Evolutionary conservation across 2,797 vertebrate genomes (phyloP), one percentile per base, ranked within the genome.

Genomic region (Xiphorhynchus erythropygius): DNA sequence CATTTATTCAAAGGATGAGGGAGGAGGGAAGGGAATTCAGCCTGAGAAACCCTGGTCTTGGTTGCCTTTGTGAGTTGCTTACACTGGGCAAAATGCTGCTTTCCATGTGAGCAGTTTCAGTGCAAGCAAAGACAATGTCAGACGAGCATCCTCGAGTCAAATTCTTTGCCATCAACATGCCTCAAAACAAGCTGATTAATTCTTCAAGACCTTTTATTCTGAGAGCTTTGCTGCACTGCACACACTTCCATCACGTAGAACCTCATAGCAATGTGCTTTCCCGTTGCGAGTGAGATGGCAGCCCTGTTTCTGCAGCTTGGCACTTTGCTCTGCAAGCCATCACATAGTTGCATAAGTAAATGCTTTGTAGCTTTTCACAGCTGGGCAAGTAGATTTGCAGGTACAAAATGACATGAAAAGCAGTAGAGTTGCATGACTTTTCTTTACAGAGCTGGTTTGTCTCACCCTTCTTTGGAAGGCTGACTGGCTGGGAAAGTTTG

Each of bases 1-100:
- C 70, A 91, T 96, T 96, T 95, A 95, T 92, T 95, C 91, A 95
- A 75, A 86, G 76, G 55, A 92, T 60, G 42, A 21, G 8, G 8
- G 7, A 89, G 49, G 18, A 65, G 6, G 30, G 6, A 84, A 83
- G 52, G 67, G 57, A 94, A 93, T 70, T 93, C 88, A 60, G 35
- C 21, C 86, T 67, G 50, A 82, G 71, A 93, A 28, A 90, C 15
- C 41, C 57, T 35, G 30, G 69, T 80, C 63, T 78, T 85, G 25
- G 56, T 79, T 96, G 74, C 83, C 80, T 93, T 57, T 86, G 33
- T 57, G 65, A 88, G 56, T 94, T 73, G 69, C 21, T 91, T 78
- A 59, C 53, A 83, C 41, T 57, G 94, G 80, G 73, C 35, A 86
- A 94, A 96, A 88, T 4, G 3, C 13, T 49, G 30, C 46, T 87